phyloP scores from a whole-genome alignment of 2,113 vertebrate genomes.

The Channa maculata region DNA sequence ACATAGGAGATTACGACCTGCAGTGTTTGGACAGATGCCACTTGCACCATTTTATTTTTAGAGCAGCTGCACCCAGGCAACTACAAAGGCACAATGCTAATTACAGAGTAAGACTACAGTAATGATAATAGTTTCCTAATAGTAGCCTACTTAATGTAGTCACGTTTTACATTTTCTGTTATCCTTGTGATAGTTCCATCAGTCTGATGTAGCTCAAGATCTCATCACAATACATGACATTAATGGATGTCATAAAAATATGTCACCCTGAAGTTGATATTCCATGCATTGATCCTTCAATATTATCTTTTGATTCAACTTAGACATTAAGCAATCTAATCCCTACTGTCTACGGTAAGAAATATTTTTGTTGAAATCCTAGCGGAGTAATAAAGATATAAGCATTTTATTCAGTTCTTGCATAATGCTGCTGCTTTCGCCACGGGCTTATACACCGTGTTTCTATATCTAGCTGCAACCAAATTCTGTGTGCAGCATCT shows the following conservation, averaged over 20 bases:
- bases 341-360: slow-evolving; percentile 6
- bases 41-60: no score
- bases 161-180: background rate
- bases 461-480: slow-evolving; percentile 30
- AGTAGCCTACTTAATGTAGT: no score
- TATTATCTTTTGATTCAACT: slow-evolving; percentile 22
- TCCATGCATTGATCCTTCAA: background rate
- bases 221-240: background rate
- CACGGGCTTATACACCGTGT: slow-evolving; percentile 26
- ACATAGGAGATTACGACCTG: no score
- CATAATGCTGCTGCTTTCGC: slow-evolving; percentile 34
- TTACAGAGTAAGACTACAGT: background rate
- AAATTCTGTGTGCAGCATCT: slow-evolving; percentile 15
- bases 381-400: slow-evolving; percentile 27
- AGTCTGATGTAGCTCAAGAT: background rate
- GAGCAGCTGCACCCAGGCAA: background rate
- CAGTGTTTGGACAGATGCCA: no score
- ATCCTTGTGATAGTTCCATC: background rate
- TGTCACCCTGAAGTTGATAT: background rate
- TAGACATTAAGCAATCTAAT: slow-evolving; percentile 1
- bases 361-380: slow-evolving; percentile 7
- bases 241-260: background rate
- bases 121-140: background rate
- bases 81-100: background rate
- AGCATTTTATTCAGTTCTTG: slow-evolving; percentile 40